These are phyloP conservation scores for Hydrotaea diabolus DNA, from an alignment of 2,888 invertebrate genomes.

Conservation along the genomic window DNA sequence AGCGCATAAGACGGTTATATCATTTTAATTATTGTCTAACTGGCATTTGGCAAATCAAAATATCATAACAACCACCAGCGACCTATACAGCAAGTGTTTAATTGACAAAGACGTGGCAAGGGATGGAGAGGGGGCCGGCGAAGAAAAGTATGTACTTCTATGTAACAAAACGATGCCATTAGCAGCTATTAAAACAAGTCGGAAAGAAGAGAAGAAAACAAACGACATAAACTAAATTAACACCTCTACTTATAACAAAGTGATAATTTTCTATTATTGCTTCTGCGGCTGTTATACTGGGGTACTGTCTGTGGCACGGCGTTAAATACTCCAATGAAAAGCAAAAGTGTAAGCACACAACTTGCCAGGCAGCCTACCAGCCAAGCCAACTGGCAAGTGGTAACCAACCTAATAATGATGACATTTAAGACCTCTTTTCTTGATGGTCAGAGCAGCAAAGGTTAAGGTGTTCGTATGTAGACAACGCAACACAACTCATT, in stretches of 20 bases:
- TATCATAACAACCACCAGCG: not conserved
- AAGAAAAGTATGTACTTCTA: not conserved
- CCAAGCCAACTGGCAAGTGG: not conserved
- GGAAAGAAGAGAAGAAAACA: constrained; percentile 20
- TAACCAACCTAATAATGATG: constrained; percentile 27
- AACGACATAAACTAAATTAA: constrained; percentile 41
- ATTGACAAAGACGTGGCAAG: not conserved
- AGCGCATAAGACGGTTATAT: constrained; percentile 9
- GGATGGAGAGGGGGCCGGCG: not conserved
- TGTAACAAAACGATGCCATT: constrained; percentile 49
- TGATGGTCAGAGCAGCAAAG: constrained; percentile 30
- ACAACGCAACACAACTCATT: constrained; percentile 18
- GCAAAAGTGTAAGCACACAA: constrained; percentile 12
- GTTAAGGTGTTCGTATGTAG: constrained; percentile 14
- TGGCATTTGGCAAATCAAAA: constrained; percentile 25
- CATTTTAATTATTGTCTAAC: not conserved
- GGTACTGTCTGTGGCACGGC: not conserved
- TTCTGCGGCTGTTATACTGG: constrained; percentile 11
- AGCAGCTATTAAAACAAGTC: constrained; percentile 35
- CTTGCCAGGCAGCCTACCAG: not conserved
- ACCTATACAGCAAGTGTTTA: constrained; percentile 5
- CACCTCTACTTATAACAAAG: constrained; percentile 39
- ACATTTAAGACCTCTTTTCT: constrained; percentile 23
- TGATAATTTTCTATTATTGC: constrained; percentile 31
- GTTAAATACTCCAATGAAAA: constrained; percentile 18